Percentiles rank a stretch among this genome's conserved stretches.
phyloP scores from a whole-genome alignment of 1,140 invertebrate species.

The Pachypsylla venusta region DNA sequence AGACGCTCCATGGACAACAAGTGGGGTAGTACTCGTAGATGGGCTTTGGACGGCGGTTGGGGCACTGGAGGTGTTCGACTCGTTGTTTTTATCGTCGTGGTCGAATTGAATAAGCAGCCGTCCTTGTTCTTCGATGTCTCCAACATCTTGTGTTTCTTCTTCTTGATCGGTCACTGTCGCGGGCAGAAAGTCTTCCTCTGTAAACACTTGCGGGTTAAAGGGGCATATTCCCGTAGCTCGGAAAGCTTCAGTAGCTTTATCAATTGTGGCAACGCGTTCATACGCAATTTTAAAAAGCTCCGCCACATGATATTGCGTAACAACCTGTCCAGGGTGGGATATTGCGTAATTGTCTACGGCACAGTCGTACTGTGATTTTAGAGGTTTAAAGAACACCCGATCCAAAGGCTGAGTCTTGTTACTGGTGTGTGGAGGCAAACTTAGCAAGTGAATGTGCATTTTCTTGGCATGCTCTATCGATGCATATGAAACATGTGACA shows the following conservation, averaged over 20 bases:
- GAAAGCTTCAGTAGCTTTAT: background rate
- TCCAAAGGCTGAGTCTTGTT: constrained; percentile 28
- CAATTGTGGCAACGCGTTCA: background rate
- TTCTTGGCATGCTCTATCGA: constrained; percentile 13
- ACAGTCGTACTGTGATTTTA: constrained; percentile 23
- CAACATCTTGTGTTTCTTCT: background rate
- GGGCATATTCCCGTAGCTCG: background rate
- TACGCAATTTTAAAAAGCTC: background rate
- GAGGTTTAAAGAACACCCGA: constrained; percentile 28
- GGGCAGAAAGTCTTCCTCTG: background rate
- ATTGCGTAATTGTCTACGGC: background rate
- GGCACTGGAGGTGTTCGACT: too few relatives aligned
- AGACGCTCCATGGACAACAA: too few relatives aligned
- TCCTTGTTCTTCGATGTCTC: constrained; percentile 27
- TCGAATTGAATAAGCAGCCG: constrained; percentile 22
- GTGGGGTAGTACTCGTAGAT: too few relatives aligned
- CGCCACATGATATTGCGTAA: background rate
- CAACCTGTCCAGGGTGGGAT: background rate
- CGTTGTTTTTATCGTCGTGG: too few relatives aligned
- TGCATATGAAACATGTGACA: background rate
- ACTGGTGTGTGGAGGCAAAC: constrained; percentile 26
- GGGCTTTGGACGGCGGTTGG: too few relatives aligned
- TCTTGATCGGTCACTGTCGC: background rate
- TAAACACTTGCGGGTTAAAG: background rate
- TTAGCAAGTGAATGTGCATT: constrained; percentile 24